These are phyloP conservation scores for Tolypeutes matacus DNA, from an alignment of 2,797 vertebrate genomes.

Conservation along the genomic window DNA sequence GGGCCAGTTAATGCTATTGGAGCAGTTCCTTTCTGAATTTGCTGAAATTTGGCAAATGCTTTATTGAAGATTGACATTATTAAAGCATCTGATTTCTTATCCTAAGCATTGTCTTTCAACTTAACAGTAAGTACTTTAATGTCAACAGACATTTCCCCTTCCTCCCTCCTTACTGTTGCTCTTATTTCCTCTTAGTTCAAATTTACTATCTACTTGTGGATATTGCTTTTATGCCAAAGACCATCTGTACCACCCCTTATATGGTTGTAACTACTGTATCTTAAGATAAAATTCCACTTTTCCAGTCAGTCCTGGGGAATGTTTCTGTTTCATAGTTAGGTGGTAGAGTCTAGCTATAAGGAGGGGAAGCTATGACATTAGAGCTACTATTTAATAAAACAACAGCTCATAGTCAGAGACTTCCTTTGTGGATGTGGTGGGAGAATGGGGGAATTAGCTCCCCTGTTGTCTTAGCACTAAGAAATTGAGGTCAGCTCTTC, in stretches of 20 bases:
- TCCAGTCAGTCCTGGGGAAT: background rate
- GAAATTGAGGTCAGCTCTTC: background rate
- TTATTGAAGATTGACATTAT: conserved; percentile 14
- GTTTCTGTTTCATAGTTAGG: background rate
- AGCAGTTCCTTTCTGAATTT: background rate
- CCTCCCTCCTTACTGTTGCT: background rate
- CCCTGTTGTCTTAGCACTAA: background rate
- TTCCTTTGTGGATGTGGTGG: background rate
- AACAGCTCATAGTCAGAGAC: background rate
- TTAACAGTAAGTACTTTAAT: conserved; percentile 46
- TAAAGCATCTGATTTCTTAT: conserved; percentile 27
- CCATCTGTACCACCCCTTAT: background rate
- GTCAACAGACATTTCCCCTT: background rate
- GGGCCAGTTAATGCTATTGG: background rate
- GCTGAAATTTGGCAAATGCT: conserved; percentile 38
- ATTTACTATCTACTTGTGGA: background rate
- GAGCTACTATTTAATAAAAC: background rate
- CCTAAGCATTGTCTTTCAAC: background rate
- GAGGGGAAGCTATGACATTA: background rate
- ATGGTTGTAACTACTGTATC: background rate
- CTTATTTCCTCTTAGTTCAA: background rate
- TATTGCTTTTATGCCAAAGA: conserved; percentile 14
- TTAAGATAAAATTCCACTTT: background rate
- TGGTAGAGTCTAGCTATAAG: background rate
- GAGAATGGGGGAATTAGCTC: no score